A percentile compares a stretch with the other conserved stretches of the same genome.
These are phyloP conservation scores for Drosophila pseudoobscura DNA, from an alignment of 1,140 invertebrate genomes.

Conservation along the genomic window DNA sequence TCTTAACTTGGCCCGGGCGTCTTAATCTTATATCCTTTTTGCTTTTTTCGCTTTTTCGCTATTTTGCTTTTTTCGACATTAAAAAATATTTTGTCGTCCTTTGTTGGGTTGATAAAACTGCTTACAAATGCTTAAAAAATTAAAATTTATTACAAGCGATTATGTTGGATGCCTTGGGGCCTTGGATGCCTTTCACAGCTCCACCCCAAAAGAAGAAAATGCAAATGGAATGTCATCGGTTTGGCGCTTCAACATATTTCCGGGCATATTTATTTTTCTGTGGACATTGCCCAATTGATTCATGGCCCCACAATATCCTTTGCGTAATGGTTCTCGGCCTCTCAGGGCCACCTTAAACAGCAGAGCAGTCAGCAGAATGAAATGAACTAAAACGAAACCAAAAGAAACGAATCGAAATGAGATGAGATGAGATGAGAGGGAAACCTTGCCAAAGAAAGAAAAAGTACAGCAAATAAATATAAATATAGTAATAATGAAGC, in stretches of 20 bases:
- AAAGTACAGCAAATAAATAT: conserved; percentile 70
- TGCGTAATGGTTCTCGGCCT: conserved; percentile 67
- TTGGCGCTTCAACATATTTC: conserved; percentile 72
- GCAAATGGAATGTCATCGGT: conserved; percentile 73
- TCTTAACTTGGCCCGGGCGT: conserved; percentile 58
- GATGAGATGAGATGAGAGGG: conserved; percentile 61
- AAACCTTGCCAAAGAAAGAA: conserved; percentile 35
- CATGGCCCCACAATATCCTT: conserved; percentile 77
- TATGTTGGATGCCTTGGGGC: conserved; percentile 34
- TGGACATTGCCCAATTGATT: conserved; percentile 79
- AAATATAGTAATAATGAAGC: conserved; percentile 81
- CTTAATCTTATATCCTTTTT: conserved; percentile 79
- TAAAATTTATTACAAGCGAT: conserved; percentile 82
- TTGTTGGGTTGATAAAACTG: conserved; percentile 79
- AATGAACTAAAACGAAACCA: conserved; percentile 41
- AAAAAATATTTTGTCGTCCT: conserved; percentile 66
- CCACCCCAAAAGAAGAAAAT: conserved; percentile 23
- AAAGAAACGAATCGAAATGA: neutral
- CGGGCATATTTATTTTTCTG: conserved; percentile 51
- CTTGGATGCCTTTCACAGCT: neutral
- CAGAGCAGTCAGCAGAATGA: conserved; percentile 71
- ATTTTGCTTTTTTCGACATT: conserved; percentile 55
- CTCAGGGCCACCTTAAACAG: conserved; percentile 67
- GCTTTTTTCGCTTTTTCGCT: conserved; percentile 13
- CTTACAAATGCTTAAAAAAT: conserved; percentile 82